Evolutionary conservation across 2,113 vertebrate genomes (phyloP).

Genomic region (Pseudorhombus dupliciocellatus): DNA sequence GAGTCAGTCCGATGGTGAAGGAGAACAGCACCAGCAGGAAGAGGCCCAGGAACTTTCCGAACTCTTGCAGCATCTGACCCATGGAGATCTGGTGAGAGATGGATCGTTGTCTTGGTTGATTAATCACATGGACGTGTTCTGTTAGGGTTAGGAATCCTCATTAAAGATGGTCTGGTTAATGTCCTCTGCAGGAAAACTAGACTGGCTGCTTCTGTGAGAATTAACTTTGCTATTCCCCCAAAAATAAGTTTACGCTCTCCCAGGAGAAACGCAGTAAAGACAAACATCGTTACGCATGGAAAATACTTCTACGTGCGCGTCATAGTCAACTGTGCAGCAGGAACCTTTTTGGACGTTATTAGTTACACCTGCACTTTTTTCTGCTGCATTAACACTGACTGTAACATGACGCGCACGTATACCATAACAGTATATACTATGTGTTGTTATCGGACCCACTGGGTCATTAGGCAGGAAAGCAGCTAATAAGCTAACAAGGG

Average conservation of each 20-base stretch:
- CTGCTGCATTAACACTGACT: background rate
- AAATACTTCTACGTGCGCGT: background rate
- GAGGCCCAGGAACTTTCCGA: conserved; percentile 97
- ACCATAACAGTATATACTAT: no score
- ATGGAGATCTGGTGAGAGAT: conserved; percentile 89
- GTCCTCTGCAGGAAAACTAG: background rate
- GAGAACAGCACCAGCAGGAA: conserved; percentile 97
- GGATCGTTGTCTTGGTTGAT: no score
- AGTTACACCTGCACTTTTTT: background rate
- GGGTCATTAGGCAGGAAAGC: no score
- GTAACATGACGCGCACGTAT: no score
- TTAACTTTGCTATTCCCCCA: background rate
- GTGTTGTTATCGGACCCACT: no score
- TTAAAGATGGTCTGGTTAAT: no score
- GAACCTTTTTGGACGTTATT: background rate
- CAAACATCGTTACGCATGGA: background rate
- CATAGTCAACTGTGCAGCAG: background rate
- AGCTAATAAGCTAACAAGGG: background rate
- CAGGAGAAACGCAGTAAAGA: no score
- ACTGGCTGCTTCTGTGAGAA: background rate
- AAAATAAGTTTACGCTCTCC: no score
- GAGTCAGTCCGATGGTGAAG: conserved; percentile 97
- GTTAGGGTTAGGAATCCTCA: no score
- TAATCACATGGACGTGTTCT: background rate
- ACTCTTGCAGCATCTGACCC: conserved; percentile 99